Evolutionary conservation across 2,888 invertebrate genomes (phyloP), one percentile per base, ranked within the genome.

Genomic region (Hyalella azteca): DNA sequence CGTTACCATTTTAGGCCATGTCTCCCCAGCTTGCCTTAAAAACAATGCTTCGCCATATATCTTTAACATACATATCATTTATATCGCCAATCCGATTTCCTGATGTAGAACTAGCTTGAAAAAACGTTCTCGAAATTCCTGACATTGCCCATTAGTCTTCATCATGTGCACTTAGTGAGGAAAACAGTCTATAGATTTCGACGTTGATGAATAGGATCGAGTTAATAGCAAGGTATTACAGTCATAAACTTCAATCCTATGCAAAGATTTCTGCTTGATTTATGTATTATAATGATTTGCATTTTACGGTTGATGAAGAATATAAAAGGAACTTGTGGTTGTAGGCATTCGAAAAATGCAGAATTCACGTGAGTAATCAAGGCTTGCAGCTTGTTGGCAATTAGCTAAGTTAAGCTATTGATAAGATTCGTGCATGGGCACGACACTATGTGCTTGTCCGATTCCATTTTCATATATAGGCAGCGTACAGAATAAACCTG

Each of bases 1-100:
- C 66, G 15, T 36, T 32, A n/a, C 66, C 66, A 66, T 66, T 32
- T 66, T 36, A 22, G 36, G 66, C 36, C 66, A 36, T 66, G 66
- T 66, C 66, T 66, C 66, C 29, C 36, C 36, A 66, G 36, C 36
- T 13, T 66, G 66, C 32, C 36, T 36, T 36, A 66, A 66, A 66
- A 36, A 66, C 19, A 32, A 66, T 66, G 66, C 66, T 32, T 66
- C 66, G 36, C 39, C 36, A 36, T 66, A 36, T 66, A 36, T 66
- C 26, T 26, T 22, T 29, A 26, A 29, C 66, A 22, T 36, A 5
- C 36, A 66, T 29, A 66, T 66, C 66, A 36, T 66, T 36, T 29
- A 7, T 4, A 29, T 66, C 39, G 66, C 36, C 22, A 19, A 22
- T 66, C 19, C 29, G 66, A 36, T 66, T 15, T n/a, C 36, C 36